Conservation (phyloP, 2,797 vertebrate genomes). For the Dallia pectoralis region DNA sequence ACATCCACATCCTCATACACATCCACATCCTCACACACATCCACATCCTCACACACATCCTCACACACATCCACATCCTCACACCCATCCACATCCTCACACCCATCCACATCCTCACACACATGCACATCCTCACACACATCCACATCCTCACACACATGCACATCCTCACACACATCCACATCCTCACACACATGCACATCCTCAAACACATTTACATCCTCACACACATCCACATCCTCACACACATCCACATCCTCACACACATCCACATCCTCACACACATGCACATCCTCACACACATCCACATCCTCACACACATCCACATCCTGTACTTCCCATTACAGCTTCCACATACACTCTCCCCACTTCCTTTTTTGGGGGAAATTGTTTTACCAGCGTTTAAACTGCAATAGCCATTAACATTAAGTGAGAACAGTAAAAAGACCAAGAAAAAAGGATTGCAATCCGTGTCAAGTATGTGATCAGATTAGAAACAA, state of each 20-base stretch:
- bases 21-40: conserved; percentile 10
- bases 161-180: conserved; percentile 15
- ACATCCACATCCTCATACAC: conserved; percentile 8
- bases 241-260: conserved; percentile 7
- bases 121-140: conserved; percentile 7
- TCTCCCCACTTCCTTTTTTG: neutral
- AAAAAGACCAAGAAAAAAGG: neutral
- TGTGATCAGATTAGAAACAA: neutral
- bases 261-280: conserved; percentile 11
- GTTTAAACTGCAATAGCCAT: neutral
- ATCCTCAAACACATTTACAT: conserved; percentile 11
- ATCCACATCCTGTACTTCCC: conserved; percentile 9
- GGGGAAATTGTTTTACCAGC: conserved; percentile 6
- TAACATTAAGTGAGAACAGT: conserved; percentile 32
- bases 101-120: conserved; percentile 9
- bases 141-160: conserved; percentile 10
- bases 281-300: conserved; percentile 9
- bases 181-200: conserved; percentile 8
- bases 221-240: conserved; percentile 13
- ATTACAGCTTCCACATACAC: conserved; percentile 1
- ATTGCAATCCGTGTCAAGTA: neutral
- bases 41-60: conserved; percentile 15
- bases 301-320: conserved; percentile 8
- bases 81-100: conserved; percentile 11
- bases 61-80: conserved; percentile 8